Conservation (phyloP, 2,113 vertebrate species). For the Atrichornis clamosus region DNA sequence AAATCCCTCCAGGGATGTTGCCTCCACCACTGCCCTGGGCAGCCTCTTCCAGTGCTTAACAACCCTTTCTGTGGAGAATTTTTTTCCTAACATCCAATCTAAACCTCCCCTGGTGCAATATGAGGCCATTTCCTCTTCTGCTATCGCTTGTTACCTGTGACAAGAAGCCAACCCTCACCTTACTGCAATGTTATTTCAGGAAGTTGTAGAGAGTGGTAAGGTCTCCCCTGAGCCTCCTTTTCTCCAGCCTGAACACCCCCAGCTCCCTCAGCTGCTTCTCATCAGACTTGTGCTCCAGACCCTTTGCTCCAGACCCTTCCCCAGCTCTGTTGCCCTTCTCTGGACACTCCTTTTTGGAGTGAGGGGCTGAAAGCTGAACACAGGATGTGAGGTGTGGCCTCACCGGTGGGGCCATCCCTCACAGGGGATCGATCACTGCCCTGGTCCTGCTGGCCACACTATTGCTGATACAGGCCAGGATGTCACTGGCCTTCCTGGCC, state of each 20-base stretch:
- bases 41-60: background rate
- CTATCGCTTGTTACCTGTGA: background rate
- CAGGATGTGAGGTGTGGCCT: background rate
- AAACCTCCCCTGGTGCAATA: background rate
- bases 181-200: background rate
- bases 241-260: background rate
- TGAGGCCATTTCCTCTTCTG: background rate
- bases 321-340: fast-evolving
- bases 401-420: too few species aligned
- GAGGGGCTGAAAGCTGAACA: background rate
- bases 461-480: background rate
- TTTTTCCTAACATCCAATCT: background rate
- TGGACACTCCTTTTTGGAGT: background rate
- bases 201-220: fast-evolving
- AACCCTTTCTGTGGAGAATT: background rate
- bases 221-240: background rate
- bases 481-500: background rate
- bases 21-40: background rate
- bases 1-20: background rate
- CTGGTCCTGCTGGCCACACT: background rate
- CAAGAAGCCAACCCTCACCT: background rate
- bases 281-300: background rate
- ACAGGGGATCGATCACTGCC: background rate
- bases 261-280: background rate
- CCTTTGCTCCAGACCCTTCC: too few species aligned